Evolutionary conservation across 2,113 vertebrate genomes (phyloP), one percentile per base, ranked within the genome.

Genomic region (Merops nubicus): DNA sequence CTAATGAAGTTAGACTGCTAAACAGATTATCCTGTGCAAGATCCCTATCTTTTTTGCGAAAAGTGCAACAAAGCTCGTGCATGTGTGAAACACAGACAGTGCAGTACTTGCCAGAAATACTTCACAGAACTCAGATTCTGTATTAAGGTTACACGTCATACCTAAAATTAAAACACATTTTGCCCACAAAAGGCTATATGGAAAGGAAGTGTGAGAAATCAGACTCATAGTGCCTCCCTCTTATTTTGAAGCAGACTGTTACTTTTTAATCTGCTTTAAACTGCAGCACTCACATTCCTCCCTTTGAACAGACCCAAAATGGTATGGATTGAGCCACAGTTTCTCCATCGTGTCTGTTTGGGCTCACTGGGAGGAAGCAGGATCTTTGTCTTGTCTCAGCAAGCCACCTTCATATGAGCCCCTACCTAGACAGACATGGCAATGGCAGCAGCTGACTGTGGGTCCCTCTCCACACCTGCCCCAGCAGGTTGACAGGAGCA

Each of bases 131-230:
- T 65, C 33, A 50, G 54, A 79, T 33, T 48, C 73, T 11, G 63
- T 17, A n/a, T 51, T 80, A 87, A 53, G 40, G 67, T 17, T 65
- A 85, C 65, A 74, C 16, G 3, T 73, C 82, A 59, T 40, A 53
- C 42, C 60, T 85, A 80, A 91, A 97, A 77, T 68, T 77, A 85
- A 95, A 60, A 60, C 25, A 45, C 26, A 7, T 68, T 88, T 91
- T 93, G 28, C 74, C 85, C 59, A 86, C 64, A 62, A 36, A 34
- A 92, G 69, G 59, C 47, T 34, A 11, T n/a, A 8, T 20, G 62
- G 64, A 81, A 88, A 86, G 67, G 63, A 85, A 72, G 8, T 5
- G 70, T 31, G 62, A 76, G 65, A 54, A 77, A 47, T 54, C 19
- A 51, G 79, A 40, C 15, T 0, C 15, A 2, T 6, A 21, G 47